A percentile compares a stretch with the other conserved stretches of the same genome.
Conservation (phyloP, 2,113 vertebrate genomes). For the Peromyscus maniculatus region DNA sequence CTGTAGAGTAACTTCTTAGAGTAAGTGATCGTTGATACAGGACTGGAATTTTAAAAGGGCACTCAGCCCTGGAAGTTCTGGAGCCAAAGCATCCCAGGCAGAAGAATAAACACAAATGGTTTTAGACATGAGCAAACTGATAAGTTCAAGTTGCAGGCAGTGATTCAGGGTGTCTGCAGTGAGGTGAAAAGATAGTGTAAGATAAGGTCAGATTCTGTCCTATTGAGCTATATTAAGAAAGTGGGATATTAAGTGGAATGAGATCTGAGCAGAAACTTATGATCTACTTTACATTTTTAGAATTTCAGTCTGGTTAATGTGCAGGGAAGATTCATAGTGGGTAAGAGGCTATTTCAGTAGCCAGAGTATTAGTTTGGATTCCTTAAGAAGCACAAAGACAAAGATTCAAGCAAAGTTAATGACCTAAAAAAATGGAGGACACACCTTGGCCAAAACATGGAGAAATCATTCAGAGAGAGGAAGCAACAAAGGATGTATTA, state of each 20-base stretch:
- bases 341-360: conserved; percentile 18
- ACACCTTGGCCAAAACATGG: neutral
- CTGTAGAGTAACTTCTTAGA: neutral
- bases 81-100: neutral
- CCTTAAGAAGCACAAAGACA: neutral
- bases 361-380: conserved; percentile 9
- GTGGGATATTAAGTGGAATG: neutral
- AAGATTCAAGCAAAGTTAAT: neutral
- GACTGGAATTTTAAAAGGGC: neutral
- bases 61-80: neutral
- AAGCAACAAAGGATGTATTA: neutral
- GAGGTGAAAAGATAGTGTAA: neutral
- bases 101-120: neutral
- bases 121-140: neutral
- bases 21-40: neutral
- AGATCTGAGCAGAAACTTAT: neutral
- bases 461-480: neutral
- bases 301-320: conserved; percentile 23
- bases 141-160: neutral
- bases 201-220: neutral
- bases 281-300: conserved; percentile 56
- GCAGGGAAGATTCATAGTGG: neutral
- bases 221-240: neutral
- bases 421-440: neutral
- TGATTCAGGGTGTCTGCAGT: neutral